Conservation (phyloP, 2,888 invertebrate genomes). For the Eupithecia exiguata region DNA sequence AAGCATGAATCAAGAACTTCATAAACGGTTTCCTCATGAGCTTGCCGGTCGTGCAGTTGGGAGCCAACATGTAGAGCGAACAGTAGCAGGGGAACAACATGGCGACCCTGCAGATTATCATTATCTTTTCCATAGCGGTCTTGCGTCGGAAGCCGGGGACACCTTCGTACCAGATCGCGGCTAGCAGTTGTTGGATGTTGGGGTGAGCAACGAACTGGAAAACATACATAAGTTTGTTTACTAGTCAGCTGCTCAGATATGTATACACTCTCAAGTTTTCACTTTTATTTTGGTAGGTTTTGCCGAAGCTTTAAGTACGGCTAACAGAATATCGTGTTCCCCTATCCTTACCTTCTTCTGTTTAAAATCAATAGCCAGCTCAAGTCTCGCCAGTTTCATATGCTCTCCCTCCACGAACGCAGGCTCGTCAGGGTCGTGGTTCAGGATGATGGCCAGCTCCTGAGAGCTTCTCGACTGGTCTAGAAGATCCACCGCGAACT, state of each 20-base stretch:
- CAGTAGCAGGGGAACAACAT: constrained; percentile 95
- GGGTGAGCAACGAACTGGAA: constrained; percentile 96
- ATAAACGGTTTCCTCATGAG: constrained; percentile 97
- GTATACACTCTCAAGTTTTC: no score
- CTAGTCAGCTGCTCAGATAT: no score
- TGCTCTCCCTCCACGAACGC: constrained; percentile 91
- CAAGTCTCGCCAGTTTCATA: constrained; percentile 93
- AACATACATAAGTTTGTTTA: neutral
- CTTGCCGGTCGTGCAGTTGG: constrained; percentile 90
- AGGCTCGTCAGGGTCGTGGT: constrained; percentile 92
- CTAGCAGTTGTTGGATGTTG: constrained; percentile 95
- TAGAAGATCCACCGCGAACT: constrained; percentile 95
- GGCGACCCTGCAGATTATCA: constrained; percentile 90
- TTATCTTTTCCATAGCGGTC: constrained; percentile 87
- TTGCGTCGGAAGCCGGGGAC: constrained; percentile 96
- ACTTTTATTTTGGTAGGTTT: no score
- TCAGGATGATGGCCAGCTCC: constrained; percentile 96
- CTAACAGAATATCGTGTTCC: no score
- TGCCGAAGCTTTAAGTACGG: no score
- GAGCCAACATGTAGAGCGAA: constrained; percentile 91
- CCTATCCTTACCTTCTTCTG: constrained; percentile 92
- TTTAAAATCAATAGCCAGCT: constrained; percentile 95
- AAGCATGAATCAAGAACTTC: constrained; percentile 97
- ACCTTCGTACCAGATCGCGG: constrained; percentile 97
- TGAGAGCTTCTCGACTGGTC: constrained; percentile 96